These are phyloP conservation scores for Paratilapia polleni DNA, from an alignment of 2,113 vertebrate species.

Conservation along the genomic window DNA sequence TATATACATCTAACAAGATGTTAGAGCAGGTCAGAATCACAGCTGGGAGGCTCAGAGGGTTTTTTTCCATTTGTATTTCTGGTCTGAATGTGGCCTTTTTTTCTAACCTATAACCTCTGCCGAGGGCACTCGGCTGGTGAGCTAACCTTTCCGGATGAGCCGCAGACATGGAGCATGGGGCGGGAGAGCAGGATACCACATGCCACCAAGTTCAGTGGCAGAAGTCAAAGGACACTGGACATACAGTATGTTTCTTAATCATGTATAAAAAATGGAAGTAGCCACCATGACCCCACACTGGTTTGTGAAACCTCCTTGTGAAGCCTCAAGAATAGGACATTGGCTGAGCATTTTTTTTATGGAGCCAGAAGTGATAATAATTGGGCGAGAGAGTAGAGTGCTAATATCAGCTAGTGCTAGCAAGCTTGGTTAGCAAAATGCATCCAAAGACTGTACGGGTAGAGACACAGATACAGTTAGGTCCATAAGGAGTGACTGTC, in stretches of 20 bases:
- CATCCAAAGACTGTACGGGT: too few relatives aligned
- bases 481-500: too few relatives aligned
- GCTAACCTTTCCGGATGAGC: not conserved
- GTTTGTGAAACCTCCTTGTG: not conserved
- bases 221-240: not conserved
- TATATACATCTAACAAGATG: too few relatives aligned
- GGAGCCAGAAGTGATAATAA: too few relatives aligned
- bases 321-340: too few relatives aligned
- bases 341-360: too few relatives aligned
- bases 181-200: not conserved
- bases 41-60: not conserved
- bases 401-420: too few relatives aligned
- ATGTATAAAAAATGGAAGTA: not conserved
- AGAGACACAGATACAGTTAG: too few relatives aligned
- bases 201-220: not conserved
- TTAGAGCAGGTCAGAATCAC: not conserved
- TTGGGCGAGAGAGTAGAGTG: too few relatives aligned
- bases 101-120: not conserved
- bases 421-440: too few relatives aligned
- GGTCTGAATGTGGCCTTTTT: not conserved
- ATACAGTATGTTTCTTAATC: not conserved
- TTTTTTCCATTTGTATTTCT: not conserved
- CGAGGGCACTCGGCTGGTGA: not conserved
- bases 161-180: not conserved
- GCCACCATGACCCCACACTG: not conserved